Evolutionary conservation across 2,797 vertebrate genomes (phyloP), one percentile per base, ranked within the genome.

Genomic region (Manis pentadactyla): DNA sequence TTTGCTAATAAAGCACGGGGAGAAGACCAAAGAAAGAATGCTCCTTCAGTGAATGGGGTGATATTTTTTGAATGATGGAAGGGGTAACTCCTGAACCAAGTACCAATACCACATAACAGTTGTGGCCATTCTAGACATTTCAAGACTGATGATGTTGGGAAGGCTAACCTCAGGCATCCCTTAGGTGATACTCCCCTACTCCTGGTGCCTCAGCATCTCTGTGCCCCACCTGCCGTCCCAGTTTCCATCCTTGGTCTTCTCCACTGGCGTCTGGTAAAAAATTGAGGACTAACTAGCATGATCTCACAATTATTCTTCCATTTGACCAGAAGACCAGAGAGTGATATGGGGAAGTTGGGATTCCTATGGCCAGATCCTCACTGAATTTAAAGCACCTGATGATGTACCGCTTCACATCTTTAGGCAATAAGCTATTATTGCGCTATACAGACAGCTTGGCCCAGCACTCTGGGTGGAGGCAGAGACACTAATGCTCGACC

Each of bases 51-150:
- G 83, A 95, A 61, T 34, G 68, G 17, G 1, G 86, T 17, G 19
- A 49, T 86, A 89, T 86, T 90, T 93, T 86, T 66, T 91, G 66
- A 73, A 88, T 25, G 8, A 84, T 59, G 74, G 34, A 59, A 87
- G 10, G 6, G 19, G 8, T 7, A 51, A 81, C 8, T 92, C 61
- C n/a, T 75, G 37, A 79, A 74, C 23, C 2, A 6, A 93, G 46
- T n/a, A 31, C 49, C 77, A 77, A 29, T 84, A 73, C 64, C 57
- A 23, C 4, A 1, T 39, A 84, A 85, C 51, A 66, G 34, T 27
- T 89, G 68, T 71, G 34, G 15, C 53, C 84, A 92, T 69, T 9
- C 27, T 23, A 74, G 42, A 55, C 53, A 74, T 42, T n/a, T 27
- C n/a, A 83, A 64, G 4, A 18, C 27, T 39, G 37, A 74, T 17